Conservation (phyloP, 2,113 vertebrate species). For the Edolisoma coerulescens region DNA sequence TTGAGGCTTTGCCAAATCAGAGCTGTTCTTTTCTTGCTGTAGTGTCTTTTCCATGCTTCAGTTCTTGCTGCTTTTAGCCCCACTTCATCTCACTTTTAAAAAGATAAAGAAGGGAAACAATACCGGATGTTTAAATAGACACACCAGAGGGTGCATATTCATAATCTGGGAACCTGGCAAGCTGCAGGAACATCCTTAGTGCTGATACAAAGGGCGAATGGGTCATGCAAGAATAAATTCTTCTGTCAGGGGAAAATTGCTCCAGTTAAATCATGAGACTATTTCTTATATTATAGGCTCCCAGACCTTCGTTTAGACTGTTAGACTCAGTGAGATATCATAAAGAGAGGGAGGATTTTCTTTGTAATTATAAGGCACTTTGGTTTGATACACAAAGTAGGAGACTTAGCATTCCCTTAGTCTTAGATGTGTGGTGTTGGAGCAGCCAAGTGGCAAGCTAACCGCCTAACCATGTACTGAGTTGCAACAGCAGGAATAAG, state of each 20-base stretch:
- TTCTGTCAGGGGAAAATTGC: not conserved
- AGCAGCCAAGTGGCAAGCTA: not conserved
- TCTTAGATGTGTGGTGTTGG: not conserved
- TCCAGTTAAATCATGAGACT: not conserved
- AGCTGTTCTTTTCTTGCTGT: not conserved
- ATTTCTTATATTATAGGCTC: not conserved
- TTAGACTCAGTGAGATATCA: not conserved
- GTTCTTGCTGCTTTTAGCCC: not conserved
- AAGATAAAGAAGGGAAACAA: not conserved
- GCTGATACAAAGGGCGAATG: not conserved
- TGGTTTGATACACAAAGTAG: not conserved
- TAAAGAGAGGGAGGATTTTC: not conserved
- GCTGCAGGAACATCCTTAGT: not conserved
- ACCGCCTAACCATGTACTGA: not conserved
- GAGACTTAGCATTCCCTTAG: not conserved
- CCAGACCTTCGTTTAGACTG: not conserved
- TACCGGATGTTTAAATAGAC: not conserved
- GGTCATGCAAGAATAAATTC: not conserved
- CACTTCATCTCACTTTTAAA: not conserved
- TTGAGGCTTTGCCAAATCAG: not conserved
- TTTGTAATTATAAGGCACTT: not conserved
- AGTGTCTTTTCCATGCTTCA: not conserved
- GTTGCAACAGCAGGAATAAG: not conserved
- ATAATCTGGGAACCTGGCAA: not conserved
- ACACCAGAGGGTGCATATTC: not conserved